Evolutionary conservation across 2,797 vertebrate genomes (phyloP), one percentile per base, ranked within the genome.

Genomic region (Gymnopithys bicolor): DNA sequence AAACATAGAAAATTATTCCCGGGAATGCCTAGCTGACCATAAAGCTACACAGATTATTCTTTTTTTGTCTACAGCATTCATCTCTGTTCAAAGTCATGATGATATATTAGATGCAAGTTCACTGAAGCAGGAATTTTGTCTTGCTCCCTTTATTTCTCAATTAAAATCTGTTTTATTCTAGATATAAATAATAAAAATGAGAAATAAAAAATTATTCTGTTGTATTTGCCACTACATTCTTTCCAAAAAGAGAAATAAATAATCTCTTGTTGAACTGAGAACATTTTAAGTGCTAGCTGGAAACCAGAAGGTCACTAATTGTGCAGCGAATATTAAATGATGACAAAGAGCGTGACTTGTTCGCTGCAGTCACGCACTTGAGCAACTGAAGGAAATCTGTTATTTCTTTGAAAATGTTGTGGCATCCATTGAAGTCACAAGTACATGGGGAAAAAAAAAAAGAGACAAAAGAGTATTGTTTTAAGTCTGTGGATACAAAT

Each of bases 21-120:
- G 23, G 78, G 87, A 91, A 92, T 93, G 92, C 64, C 52, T 68
- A 87, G 62, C 41, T 93, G 89, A 95, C 92, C 87, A 89, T 75
- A 89, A 87, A 91, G 62, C 79, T 87, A 17, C 46, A 64, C 27
- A 77, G 60, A 93, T 76, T 74, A 56, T 63, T 93, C 70, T 78
- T 78, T 85, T 83, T 66, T 49, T 60, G 13, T 80, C 81, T 74
- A 19, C 49, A 89, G 53, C 66, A 56, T 92, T 95, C 73, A 87
- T 89, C 66, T 92, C 35, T 37, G n/a, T n/a, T 93, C 51, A 84
- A 91, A 95, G 86, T 63, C 70, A 74, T 2, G 2, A 67, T 75
- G 46, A 83, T 77, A 41, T 70, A 73, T 84, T 84, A 80, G 56
- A 93, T 69, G 32, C 19, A 87, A 81, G 58, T 71, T 93, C 84